Conservation (phyloP, 2,113 vertebrate species). For the Ailuropoda melanoleuca region DNA sequence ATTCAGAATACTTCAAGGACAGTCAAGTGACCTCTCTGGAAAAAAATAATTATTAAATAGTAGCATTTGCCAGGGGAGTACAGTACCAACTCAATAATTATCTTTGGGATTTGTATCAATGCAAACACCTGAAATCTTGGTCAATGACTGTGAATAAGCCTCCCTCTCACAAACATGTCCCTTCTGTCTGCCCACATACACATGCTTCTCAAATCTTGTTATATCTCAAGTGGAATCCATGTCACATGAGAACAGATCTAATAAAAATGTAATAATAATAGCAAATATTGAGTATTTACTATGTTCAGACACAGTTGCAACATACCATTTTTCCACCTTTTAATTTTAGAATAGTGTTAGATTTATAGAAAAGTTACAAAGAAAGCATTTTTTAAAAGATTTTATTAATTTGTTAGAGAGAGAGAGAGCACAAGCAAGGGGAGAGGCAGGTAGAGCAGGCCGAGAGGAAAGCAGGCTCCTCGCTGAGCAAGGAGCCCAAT, state of each 20-base stretch:
- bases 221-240: not conserved
- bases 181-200: fast-evolving
- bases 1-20: constrained; percentile 20
- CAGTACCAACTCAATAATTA: not conserved
- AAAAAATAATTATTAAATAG: not conserved
- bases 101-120: not conserved
- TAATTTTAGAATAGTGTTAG: not conserved
- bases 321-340: not conserved
- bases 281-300: not conserved
- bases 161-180: not conserved
- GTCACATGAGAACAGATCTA: not conserved
- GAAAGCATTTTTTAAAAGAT: not conserved
- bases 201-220: not conserved
- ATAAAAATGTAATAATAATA: not conserved
- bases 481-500: too few relatives aligned
- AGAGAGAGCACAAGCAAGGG: too few relatives aligned
- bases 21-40: not conserved
- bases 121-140: not conserved
- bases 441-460: too few relatives aligned
- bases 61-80: not conserved
- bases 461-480: too few relatives aligned
- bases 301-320: not conserved
- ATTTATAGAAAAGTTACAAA: not conserved
- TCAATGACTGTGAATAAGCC: not conserved
- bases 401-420: too few relatives aligned